These are phyloP conservation scores for Tolmerus cingulatus DNA, from an alignment of 2,888 invertebrate species.

Conservation along the genomic window DNA sequence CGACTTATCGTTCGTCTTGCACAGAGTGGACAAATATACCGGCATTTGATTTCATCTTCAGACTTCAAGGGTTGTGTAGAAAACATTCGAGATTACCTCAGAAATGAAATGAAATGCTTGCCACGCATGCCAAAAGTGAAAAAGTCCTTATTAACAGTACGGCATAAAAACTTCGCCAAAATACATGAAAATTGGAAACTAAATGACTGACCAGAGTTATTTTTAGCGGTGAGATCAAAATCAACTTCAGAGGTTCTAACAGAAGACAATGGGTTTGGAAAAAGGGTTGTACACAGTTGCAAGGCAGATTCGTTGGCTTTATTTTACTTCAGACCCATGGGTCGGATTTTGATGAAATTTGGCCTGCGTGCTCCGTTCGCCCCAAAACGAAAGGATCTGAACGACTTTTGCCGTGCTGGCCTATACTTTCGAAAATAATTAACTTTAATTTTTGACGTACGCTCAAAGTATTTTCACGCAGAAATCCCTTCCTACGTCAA, in stretches of 20 bases:
- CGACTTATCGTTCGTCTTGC: not conserved
- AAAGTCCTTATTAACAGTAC: not conserved
- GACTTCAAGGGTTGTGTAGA: not conserved
- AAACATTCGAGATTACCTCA: not conserved
- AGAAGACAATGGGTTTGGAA: not conserved
- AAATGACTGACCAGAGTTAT: not conserved
- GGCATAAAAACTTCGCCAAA: not conserved
- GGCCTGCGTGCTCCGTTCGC: too few relatives aligned
- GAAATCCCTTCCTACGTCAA: too few relatives aligned
- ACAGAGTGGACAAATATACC: not conserved
- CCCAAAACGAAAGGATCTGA: too few relatives aligned
- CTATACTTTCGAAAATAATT: too few relatives aligned
- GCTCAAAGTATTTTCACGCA: too few relatives aligned
- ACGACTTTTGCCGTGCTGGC: too few relatives aligned
- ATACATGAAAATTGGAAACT: not conserved
- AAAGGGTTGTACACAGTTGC: not conserved
- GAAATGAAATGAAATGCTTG: not conserved
- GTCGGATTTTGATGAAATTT: too few relatives aligned
- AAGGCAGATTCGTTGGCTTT: not conserved
- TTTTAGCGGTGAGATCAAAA: not conserved
- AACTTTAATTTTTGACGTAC: too few relatives aligned
- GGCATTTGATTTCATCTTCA: not conserved
- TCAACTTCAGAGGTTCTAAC: not conserved
- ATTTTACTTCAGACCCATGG: too few relatives aligned
- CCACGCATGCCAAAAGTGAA: not conserved